Evolutionary conservation across 2,888 invertebrate species (phyloP), one percentile per base, ranked within the genome.

Genomic region (Lagria hirta): DNA sequence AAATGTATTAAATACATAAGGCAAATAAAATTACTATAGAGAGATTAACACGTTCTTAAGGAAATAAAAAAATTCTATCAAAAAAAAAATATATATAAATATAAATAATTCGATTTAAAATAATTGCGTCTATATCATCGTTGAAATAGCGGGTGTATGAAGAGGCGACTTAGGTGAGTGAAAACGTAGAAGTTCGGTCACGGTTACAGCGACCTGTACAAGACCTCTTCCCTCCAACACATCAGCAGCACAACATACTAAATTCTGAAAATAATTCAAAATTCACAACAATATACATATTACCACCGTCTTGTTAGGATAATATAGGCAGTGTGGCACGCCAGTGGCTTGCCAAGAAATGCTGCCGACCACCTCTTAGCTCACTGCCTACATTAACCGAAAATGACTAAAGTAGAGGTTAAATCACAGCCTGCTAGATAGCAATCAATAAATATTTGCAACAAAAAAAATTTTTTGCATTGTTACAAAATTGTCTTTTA

Each of bases 141-240:
- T 62, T 18, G 64, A 60, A 14, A 61, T 48, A 13, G 59, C 48
- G 30, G 38, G 55, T n/a, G 54, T 36, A 36, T 70, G 69, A 23
- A 69, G 29, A 6, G 73, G 71, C 40, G 73, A 73, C 54, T 64
- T 67, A 4, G 69, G 68, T 29, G 76, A 75, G 57, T 84, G 79
- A 67, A 88, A 79, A 49, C 86, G 78, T 33, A 92, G 77, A 8
- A 94, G 74, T 69, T 92, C 91, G 1, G 85, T 82, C 12, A 94
- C 92, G 1, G 94, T 94, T 51, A 90, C 85, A 30, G 93, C 92
- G 13, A 94, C 85, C 66, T 91, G 86, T 1, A 90, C 87, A 7
- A 88, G 80, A 1, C 88, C 88, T 66, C 91, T 86, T 42, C 92
- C 92, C 72, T 93, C 93, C 26, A 95, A 75, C n/a, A 95, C 88